Evolutionary conservation across 2,888 invertebrate genomes (phyloP), one percentile per base, ranked within the genome.

Genomic region (Agriopis aurantiaria): DNA sequence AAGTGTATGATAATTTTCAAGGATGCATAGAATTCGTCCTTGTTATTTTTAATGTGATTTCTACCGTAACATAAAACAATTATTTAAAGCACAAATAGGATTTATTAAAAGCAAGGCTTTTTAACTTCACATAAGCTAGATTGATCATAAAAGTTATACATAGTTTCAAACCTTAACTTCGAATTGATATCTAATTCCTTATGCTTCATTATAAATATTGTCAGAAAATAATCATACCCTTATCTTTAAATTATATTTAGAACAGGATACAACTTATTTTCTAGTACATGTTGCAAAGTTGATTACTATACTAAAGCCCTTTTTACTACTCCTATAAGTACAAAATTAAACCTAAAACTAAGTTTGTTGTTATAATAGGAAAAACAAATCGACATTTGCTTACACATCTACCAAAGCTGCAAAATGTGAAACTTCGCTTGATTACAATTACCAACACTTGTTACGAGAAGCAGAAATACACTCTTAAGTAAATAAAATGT

Each of bases 201-300:
- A 52, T 61, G 66, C 46, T 5, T 52, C 70, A 78, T 75, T 82
- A 81, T 88, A 90, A 88, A 90, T 84, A 83, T 76, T 84, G 81
- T 88, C 88, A 80, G 82, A 91, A 91, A 91, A 91, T 91, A 89
- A 86, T 79, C 77, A 81, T 83, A 80, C 75, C 80, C 80, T 81
- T 82, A 78, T 75, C 51, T 61, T 75, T 77, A 81, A 75, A 67
- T 66, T 60, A 72, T 66, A 65, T 63, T 40, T 75, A 79, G 43
- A 68, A 75, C 69, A 77, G 76, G 79, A 81, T 82, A 82, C 77
- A 76, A 75, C 70, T 73, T 60, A 14, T 46, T n/a, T 23, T 48
- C 12, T 48, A 58, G 23, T 12, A n/a, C n/a, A 48, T 43, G 11
- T 43, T 57, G 41, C 17, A 56, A 17, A 57, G 7, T 45, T 23